phyloP scores from a whole-genome alignment of 2,888 invertebrate species.

The Campoplex capitator region DNA sequence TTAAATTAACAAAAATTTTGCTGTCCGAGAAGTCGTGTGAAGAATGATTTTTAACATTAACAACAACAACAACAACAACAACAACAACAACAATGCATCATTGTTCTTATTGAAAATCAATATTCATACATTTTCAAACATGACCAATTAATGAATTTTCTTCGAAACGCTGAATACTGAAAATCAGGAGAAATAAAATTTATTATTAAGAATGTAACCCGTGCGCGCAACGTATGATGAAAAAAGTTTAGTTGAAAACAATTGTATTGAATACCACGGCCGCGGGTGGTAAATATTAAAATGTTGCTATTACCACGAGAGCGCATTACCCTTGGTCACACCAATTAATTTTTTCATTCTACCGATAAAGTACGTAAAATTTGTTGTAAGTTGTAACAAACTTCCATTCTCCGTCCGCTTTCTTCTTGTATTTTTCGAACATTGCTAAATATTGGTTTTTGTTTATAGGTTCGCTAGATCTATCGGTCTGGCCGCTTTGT shows the following conservation, averaged over 20 bases:
- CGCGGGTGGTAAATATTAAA: background rate
- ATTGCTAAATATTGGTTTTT: conserved; percentile 23
- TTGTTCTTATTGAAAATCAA: background rate
- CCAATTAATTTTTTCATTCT: background rate
- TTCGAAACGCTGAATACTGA: background rate
- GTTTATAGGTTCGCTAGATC: conserved; percentile 29
- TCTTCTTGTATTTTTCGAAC: conserved; percentile 2
- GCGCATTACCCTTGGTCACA: background rate
- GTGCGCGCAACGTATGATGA: background rate
- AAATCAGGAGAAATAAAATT: background rate
- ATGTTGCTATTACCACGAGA: background rate
- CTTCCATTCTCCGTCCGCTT: conserved; percentile 3
- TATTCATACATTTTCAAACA: background rate
- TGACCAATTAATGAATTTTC: background rate
- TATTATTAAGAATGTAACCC: background rate
- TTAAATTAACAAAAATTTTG: background rate
- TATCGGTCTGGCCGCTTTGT: conserved; percentile 31
- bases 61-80: too few species aligned
- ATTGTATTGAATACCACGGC: background rate
- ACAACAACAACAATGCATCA: background rate
- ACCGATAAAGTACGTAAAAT: background rate
- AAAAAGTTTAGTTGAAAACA: background rate
- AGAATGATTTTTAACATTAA: too few species aligned
- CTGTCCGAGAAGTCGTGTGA: background rate
- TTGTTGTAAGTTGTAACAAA: background rate